Percentiles rank a stretch among this genome's conserved stretches.
These are phyloP conservation scores for Trissolcus japonicus DNA, from an alignment of 2,888 invertebrate genomes.

Conservation along the genomic window DNA sequence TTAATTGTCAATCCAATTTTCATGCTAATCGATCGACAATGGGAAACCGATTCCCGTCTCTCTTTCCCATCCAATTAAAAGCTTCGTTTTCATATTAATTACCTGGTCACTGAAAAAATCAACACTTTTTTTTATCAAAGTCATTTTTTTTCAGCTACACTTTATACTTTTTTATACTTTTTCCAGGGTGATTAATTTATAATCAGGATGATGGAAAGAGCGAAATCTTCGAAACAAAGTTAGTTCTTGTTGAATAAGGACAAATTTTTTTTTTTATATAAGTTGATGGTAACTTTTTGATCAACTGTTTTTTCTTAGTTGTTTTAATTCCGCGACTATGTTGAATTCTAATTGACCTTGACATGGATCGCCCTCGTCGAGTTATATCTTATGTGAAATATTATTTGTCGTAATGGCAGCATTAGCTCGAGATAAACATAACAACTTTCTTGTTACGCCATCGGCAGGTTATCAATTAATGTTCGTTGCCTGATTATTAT, in stretches of 20 bases:
- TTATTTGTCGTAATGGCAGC: constrained; percentile 48
- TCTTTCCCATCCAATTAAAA: constrained; percentile 6
- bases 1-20: constrained; percentile 42
- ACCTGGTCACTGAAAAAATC: constrained; percentile 5
- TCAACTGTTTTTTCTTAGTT: not conserved
- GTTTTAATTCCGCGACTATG: not conserved
- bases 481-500: constrained; percentile 37
- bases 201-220: not conserved
- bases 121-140: constrained; percentile 4
- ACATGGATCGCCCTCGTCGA: constrained; percentile 24
- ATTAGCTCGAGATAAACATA: constrained; percentile 45
- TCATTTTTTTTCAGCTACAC: constrained; percentile 11
- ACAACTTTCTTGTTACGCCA: constrained; percentile 52
- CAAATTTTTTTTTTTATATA: too few relatives aligned
- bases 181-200: not conserved
- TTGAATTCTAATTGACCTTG: constrained; percentile 40
- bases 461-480: constrained; percentile 49
- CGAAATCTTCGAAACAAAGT: not conserved
- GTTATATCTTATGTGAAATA: constrained; percentile 42
- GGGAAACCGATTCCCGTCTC: constrained; percentile 6
- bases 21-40: constrained; percentile 31
- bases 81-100: constrained; percentile 12
- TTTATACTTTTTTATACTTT: constrained; percentile 2
- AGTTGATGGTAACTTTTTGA: not conserved
- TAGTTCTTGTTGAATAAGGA: too few relatives aligned